Evolutionary conservation across 2,113 vertebrate genomes (phyloP).

Genomic region (Pantherophis guttatus): DNA sequence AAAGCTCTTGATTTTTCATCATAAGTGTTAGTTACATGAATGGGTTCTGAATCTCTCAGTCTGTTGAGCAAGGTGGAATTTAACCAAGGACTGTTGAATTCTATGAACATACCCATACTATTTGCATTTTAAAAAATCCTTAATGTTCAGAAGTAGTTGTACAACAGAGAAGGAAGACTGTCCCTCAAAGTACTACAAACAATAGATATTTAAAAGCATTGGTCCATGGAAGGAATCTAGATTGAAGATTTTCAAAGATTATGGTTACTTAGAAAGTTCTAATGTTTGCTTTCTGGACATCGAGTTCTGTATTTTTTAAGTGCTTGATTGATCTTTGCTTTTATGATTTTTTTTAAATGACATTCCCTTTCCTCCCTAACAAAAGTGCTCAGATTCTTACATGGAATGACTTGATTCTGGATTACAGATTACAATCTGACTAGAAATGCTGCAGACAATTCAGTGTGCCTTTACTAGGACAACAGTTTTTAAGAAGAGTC

Average conservation of each 20-base stretch:
- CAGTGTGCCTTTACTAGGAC: neutral
- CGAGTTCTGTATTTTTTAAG: neutral
- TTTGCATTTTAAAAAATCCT: neutral
- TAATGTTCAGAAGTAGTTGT: neutral
- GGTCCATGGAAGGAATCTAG: neutral
- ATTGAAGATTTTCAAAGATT: neutral
- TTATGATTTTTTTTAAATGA: neutral
- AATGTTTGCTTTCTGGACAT: neutral
- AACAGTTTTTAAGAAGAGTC: neutral
- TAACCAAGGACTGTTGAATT: neutral
- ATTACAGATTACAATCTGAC: neutral
- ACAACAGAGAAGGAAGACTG: neutral
- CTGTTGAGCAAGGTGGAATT: neutral
- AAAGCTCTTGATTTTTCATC: neutral
- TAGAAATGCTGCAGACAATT: neutral
- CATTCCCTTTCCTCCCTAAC: neutral
- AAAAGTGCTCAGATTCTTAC: neutral
- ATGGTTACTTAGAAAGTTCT: neutral
- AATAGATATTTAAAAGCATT: neutral
- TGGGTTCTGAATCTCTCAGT: neutral
- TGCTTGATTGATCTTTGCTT: neutral
- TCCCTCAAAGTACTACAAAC: neutral
- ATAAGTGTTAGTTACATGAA: neutral
- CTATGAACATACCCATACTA: neutral
- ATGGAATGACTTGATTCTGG: neutral